phyloP scores from a whole-genome alignment of 2,797 vertebrate species.

The Enteromius argenteus region DNA sequence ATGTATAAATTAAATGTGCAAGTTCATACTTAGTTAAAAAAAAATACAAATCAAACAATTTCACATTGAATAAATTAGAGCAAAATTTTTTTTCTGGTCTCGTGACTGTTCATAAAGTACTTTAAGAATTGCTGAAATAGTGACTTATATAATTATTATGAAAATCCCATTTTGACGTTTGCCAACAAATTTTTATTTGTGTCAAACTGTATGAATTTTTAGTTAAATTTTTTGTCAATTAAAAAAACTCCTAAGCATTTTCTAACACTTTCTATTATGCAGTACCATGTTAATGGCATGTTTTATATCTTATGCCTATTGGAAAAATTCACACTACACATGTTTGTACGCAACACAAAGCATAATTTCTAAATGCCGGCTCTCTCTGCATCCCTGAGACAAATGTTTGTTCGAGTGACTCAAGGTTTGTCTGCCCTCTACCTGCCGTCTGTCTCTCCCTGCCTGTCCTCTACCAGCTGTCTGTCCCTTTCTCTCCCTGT shows the following conservation, averaged over 20 bases:
- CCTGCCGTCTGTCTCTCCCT: constrained; percentile 38
- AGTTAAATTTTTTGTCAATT: neutral
- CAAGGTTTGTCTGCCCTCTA: constrained; percentile 45
- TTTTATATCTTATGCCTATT: neutral
- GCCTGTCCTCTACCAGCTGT: constrained; percentile 27
- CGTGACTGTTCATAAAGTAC: neutral
- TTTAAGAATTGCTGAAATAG: neutral
- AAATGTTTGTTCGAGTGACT: constrained; percentile 32
- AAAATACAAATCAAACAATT: neutral
- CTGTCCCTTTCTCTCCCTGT: constrained; percentile 12
- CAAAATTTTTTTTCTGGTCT: neutral
- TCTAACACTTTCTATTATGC: no score
- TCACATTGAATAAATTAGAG: neutral
- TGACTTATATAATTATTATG: no score
- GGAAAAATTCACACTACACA: neutral
- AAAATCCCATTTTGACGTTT: neutral
- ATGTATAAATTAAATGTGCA: neutral
- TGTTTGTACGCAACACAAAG: neutral
- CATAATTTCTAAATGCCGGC: neutral
- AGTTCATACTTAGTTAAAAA: neutral
- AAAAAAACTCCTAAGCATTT: neutral
- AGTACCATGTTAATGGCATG: neutral
- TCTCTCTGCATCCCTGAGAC: constrained; percentile 1
- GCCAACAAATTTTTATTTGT: neutral
- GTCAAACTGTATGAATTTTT: neutral